A percentile compares a stretch with the other conserved stretches of the same genome.
phyloP scores from a whole-genome alignment of 2,888 invertebrate species.

The Cryptophagus acutangulus region DNA sequence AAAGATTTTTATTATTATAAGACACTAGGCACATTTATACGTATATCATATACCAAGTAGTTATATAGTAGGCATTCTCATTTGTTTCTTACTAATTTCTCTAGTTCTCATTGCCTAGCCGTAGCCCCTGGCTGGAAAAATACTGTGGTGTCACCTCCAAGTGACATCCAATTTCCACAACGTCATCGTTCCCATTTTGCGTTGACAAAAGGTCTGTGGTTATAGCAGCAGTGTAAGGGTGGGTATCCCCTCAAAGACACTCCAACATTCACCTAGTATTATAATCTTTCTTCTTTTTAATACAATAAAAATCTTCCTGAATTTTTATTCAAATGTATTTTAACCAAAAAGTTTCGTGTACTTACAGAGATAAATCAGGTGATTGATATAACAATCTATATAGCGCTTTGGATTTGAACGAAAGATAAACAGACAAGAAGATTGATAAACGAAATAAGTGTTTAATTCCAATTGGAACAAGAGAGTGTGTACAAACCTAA shows the following conservation, averaged over 20 bases:
- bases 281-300: slow-evolving; percentile 1
- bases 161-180: slow-evolving; percentile 51
- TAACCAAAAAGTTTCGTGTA: too few species aligned
- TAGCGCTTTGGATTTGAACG: slow-evolving; percentile 1
- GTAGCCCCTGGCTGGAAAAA: slow-evolving; percentile 45
- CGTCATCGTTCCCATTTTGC: slow-evolving; percentile 38
- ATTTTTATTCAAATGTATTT: too few species aligned
- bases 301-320: slow-evolving; percentile 3
- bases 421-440: slow-evolving; percentile 40
- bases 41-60: too few species aligned
- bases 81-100: slow-evolving; percentile 49
- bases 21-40: too few species aligned
- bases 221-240: too few species aligned
- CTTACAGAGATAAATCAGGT: slow-evolving; percentile 3
- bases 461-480: slow-evolving; percentile 43
- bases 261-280: too few species aligned
- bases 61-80: slow-evolving; percentile 36
- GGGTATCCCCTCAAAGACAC: too few species aligned
- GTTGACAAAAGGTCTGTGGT: slow-evolving; percentile 4
- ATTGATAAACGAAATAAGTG: slow-evolving; percentile 45
- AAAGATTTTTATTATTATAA: too few species aligned
- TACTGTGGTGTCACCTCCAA: slow-evolving; percentile 50
- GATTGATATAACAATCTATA: too few species aligned
- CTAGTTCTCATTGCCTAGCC: slow-evolving; percentile 39
- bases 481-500: slow-evolving; percentile 43